Base-by-base conservation (phyloP, 1,140 invertebrate species). In the Drosophila eugracilis region DNA sequence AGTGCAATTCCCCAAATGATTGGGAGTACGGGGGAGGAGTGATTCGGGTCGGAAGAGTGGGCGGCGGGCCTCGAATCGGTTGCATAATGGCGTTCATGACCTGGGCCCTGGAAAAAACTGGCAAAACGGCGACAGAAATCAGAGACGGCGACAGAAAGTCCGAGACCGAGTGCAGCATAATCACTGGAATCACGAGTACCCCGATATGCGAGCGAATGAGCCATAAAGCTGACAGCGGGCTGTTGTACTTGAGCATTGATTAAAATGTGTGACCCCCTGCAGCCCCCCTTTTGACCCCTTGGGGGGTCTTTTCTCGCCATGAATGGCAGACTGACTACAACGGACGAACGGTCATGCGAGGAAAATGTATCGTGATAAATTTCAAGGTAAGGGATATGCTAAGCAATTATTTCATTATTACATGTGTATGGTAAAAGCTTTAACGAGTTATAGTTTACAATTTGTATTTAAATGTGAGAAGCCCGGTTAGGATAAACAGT, bases 191-290 rank as follows among this genome's bases (percentile, higher is more conserved):
- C 73, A 76, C 83, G 47, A 84, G 54, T 85, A 59, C 59, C 45
- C 65, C 28, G 28, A 53, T 57, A 26, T 57, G 47, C 48, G 47
- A 58, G 48, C 30, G 55, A 58, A 58, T 58, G 66, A 70, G 67
- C 70, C 74, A 79, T 72, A 49, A 57, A 55, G 83, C 70, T 62
- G 66, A 73, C 72, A 69, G 65, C 52, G 50, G 58, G 55, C 53
- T 67, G 60, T 65, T 80, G 83, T 86, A 81, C 83, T 88, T 88
- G 83, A 76, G 83, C 83, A 65, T 73, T 88, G 83, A 88, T 88
- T 88, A 88, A 88, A 88, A 86, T 83, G 83, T 85, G 58, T 48
- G 63, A 42, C 45, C 44, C 57, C 70, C 49, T 49, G 52, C 24
- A 52, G 12, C 15, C 26, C 10, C 28, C 37, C 45, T 37, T 19